These are phyloP conservation scores for Nineta flava DNA, from an alignment of 2,888 invertebrate species.

Conservation along the genomic window DNA sequence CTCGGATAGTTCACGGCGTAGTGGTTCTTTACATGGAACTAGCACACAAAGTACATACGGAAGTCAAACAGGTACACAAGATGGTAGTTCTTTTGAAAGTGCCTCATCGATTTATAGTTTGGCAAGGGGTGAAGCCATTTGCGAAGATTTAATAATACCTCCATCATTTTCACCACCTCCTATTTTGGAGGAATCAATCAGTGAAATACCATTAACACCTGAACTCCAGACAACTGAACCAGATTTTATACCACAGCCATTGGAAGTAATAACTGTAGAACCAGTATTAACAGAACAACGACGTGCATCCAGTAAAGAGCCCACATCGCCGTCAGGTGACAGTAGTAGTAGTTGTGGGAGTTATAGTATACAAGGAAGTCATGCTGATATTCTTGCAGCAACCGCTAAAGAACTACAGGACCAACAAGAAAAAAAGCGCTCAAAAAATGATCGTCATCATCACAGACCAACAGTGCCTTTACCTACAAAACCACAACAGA, in stretches of 20 bases:
- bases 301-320: constrained; percentile 16
- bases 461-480: constrained; percentile 15
- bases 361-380: constrained; percentile 31
- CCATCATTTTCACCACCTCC: constrained; percentile 42
- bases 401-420: not conserved
- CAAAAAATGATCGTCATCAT: constrained; percentile 5
- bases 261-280: not conserved
- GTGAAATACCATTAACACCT: constrained; percentile 24
- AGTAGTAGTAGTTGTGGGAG: constrained; percentile 41
- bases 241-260: not conserved
- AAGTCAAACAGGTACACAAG: constrained; percentile 37
- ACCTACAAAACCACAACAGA: constrained; percentile 20
- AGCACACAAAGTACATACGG: constrained; percentile 5
- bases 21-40: constrained; percentile 23
- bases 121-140: constrained; percentile 52
- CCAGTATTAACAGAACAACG: not conserved
- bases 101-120: constrained; percentile 66
- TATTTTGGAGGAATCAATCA: constrained; percentile 33
- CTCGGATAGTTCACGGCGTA: constrained; percentile 53
- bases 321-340: constrained; percentile 37
- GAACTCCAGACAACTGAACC: constrained; percentile 20
- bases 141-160: constrained; percentile 46
- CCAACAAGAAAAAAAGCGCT: constrained; percentile 1
- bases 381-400: not conserved
- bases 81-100: constrained; percentile 78